Percentiles rank a stretch among this genome's conserved stretches.
Evolutionary conservation across 2,113 vertebrate genomes (phyloP).

Genomic region (Colinus virginianus): DNA sequence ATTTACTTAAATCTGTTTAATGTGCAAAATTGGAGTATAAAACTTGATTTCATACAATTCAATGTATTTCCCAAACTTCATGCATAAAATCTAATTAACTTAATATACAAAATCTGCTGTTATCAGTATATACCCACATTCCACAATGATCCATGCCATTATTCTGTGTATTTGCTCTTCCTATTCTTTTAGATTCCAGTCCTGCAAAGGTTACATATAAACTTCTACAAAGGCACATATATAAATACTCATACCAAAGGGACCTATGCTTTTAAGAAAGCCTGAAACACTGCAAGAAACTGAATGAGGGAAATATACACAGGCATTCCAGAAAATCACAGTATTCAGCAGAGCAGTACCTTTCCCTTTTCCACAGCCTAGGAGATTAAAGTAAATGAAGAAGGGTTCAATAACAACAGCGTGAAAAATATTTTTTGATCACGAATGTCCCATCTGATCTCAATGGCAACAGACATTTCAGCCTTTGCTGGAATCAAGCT

Average conservation of each 20-base stretch:
- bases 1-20: neutral
- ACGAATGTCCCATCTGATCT: neutral
- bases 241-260: neutral
- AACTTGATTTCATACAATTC: neutral
- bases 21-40: neutral
- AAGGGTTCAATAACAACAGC: neutral
- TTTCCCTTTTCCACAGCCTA: neutral
- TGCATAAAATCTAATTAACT: neutral
- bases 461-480: neutral
- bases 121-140: neutral
- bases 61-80: neutral
- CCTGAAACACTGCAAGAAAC: neutral
- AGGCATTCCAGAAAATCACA: neutral
- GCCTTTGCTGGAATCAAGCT: neutral
- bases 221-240: neutral
- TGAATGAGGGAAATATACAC: neutral
- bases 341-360: neutral
- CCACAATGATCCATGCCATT: neutral
- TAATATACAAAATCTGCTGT: neutral
- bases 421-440: neutral
- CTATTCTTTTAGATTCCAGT: neutral
- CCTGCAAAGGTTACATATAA: neutral
- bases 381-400: neutral
- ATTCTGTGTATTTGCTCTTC: neutral
- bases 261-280: neutral